These are phyloP conservation scores for Leptinotarsa juncta DNA, from an alignment of 2,888 invertebrate genomes.

Conservation along the genomic window DNA sequence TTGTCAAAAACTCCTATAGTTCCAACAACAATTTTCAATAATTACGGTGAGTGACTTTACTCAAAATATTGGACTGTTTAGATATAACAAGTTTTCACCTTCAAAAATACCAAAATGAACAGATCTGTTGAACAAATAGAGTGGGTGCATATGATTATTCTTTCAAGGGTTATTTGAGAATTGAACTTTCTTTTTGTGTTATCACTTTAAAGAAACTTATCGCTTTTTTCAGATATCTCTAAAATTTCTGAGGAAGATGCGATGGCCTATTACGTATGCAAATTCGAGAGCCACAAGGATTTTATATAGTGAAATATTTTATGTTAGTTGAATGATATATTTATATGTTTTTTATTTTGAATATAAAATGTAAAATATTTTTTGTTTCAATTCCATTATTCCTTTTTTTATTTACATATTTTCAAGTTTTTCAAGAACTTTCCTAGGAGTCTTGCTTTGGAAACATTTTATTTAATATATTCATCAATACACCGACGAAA, in stretches of 20 bases:
- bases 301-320: slow-evolving; percentile 13
- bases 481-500: too few species aligned
- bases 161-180: too few species aligned
- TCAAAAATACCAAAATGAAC: too few species aligned
- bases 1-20: slow-evolving; percentile 47
- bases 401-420: not conserved
- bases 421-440: too few species aligned
- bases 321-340: not conserved
- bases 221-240: slow-evolving; percentile 10
- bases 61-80: too few species aligned
- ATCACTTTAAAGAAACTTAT: not conserved
- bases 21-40: slow-evolving; percentile 46
- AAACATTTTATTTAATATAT: too few species aligned
- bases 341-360: not conserved
- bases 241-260: slow-evolving; percentile 23
- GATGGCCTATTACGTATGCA: slow-evolving; percentile 38
- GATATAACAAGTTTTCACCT: too few species aligned
- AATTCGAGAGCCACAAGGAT: slow-evolving; percentile 34
- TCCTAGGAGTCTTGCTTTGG: too few species aligned
- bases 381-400: not conserved
- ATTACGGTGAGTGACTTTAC: slow-evolving; percentile 38
- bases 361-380: not conserved
- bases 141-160: too few species aligned
- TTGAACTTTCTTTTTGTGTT: too few species aligned
- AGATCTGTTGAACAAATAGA: too few species aligned